Evolutionary conservation across 2,797 vertebrate species (phyloP), one percentile per base, ranked within the genome.

Genomic region (Pygocentrus nattereri): DNA sequence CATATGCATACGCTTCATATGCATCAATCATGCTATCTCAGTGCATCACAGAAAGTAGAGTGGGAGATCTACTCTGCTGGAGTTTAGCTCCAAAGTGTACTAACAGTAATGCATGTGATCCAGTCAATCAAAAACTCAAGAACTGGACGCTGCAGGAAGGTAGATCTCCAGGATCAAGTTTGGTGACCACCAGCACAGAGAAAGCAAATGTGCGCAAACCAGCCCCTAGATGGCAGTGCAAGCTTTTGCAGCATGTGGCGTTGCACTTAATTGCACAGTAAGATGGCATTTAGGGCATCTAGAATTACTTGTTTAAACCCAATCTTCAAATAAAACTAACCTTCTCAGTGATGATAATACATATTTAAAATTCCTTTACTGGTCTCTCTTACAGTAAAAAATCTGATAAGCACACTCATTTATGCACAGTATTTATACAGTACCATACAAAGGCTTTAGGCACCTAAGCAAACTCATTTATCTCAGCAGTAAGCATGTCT

Each of bases 211-310:
- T 59, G 4, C 5, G 5, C 7, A 50, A 12, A 23, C 3, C 41
- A 34, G 44, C 68, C 81, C 56, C 75, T 72, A 77, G 74, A 58
- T 78, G 68, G 59, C 75, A 27, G 34, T 11, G 5, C 25, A 16
- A 19, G 59, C 10, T 52, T 34, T 34, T 50, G 1, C 15, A 61
- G 41, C 59, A 31, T 34, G 62, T 38, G 41, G 11, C 52, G 1
- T 21, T 30, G 23, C 0, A 4, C 5, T 5, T 70, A 56, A 31
- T 59, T 25, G 23, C 10, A 16, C 8, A 18, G 19, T 58, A n/a
- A 21, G 8, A 13, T 1, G 10, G 54, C 59, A n/a, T 59, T 16
- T 27, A 13, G 3, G n/a, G 23, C 12, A 3, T 12, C 59, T 23
- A 27, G 27, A 23, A 59, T 13, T 59, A 15, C 3, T 23, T 23